phyloP scores from a whole-genome alignment of 2,113 vertebrate genomes.

The Microcebus griseorufus region DNA sequence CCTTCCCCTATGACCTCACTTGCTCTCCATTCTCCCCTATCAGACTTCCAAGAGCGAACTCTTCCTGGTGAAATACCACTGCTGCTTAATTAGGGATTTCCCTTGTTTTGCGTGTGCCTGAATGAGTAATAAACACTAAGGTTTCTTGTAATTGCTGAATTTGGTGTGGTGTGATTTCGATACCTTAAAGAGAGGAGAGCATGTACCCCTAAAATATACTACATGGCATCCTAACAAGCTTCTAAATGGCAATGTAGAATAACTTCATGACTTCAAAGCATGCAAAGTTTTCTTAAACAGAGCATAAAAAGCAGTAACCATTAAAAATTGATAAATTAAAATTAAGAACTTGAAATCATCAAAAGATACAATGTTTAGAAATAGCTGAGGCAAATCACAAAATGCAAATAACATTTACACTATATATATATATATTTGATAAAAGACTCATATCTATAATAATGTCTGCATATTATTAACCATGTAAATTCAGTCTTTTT shows the following conservation, averaged over 20 bases:
- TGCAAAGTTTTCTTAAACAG: not conserved
- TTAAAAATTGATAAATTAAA: not conserved
- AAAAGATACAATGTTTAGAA: not conserved
- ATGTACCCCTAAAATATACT: fast-evolving
- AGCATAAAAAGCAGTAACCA: not conserved
- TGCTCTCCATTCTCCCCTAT: not conserved
- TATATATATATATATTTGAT: not conserved
- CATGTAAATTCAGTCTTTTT: no score
- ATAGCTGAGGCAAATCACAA: not conserved
- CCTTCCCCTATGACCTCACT: not conserved
- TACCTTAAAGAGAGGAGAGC: not conserved
- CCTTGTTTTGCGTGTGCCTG: not conserved
- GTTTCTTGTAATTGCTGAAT: not conserved
- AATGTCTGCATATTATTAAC: not conserved
- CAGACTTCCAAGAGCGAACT: not conserved
- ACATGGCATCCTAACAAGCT: not conserved
- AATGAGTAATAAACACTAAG: not conserved
- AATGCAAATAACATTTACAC: not conserved
- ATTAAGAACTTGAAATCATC: not conserved
- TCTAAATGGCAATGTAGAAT: not conserved
- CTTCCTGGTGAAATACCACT: not conserved
- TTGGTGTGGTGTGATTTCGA: not conserved
- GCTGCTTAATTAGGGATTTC: not conserved
- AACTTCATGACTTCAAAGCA: not conserved
- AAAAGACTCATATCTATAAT: not conserved